phyloP scores from a whole-genome alignment of 2,888 invertebrate genomes.

The Orthosia cruda region DNA sequence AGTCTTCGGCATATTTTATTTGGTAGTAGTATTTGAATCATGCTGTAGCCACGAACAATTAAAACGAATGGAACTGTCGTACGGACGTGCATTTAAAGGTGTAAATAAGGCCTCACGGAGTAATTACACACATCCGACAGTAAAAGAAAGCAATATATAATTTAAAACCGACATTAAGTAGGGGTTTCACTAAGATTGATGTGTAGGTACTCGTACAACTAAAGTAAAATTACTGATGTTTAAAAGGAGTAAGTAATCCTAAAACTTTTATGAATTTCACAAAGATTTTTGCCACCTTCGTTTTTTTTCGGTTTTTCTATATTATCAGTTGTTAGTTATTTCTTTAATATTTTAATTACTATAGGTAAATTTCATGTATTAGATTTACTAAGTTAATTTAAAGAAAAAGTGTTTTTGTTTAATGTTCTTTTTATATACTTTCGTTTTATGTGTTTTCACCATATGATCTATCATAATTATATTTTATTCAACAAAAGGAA shows the following conservation, averaged over 20 bases:
- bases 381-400: too few relatives aligned
- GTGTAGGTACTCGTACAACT: not conserved
- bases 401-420: too few relatives aligned
- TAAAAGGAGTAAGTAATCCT: constrained; percentile 3
- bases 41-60: constrained; percentile 34
- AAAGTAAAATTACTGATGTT: not conserved
- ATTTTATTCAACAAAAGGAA: too few relatives aligned
- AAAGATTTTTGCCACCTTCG: too few relatives aligned
- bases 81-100: constrained; percentile 13
- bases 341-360: too few relatives aligned
- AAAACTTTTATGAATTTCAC: too few relatives aligned
- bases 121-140: constrained; percentile 31
- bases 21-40: constrained; percentile 3
- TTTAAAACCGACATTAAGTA: constrained; percentile 30
- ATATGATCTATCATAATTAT: too few relatives aligned
- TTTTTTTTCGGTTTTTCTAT: too few relatives aligned
- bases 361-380: too few relatives aligned
- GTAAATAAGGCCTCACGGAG: constrained; percentile 32
- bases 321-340: too few relatives aligned
- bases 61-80: constrained; percentile 7
- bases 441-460: too few relatives aligned
- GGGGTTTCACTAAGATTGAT: constrained; percentile 13
- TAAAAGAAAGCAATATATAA: constrained; percentile 17
- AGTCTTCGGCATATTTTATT: not conserved
- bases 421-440: too few relatives aligned